A percentile compares a stretch with the other conserved stretches of the same genome.
phyloP scores from a whole-genome alignment of 2,888 invertebrate genomes.

The Sminthurinus aureus region DNA sequence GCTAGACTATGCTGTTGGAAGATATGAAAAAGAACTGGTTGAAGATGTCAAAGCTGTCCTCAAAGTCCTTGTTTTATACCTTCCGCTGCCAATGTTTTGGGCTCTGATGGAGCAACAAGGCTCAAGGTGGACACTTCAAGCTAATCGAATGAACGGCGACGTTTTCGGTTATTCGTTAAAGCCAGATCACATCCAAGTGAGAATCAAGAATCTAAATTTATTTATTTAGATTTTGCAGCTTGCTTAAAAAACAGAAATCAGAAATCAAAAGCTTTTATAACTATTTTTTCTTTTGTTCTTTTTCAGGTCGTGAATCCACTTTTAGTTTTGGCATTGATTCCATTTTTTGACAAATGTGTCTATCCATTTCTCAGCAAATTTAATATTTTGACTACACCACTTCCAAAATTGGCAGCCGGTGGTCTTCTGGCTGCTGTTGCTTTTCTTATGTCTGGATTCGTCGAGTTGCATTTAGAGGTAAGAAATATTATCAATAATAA shows the following conservation, averaged over 20 bases:
- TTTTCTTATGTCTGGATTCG: slow-evolving; percentile 66
- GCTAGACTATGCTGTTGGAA: slow-evolving; percentile 75
- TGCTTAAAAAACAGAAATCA: neutral
- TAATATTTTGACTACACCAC: slow-evolving; percentile 62
- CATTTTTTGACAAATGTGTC: slow-evolving; percentile 64
- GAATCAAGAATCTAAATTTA: neutral
- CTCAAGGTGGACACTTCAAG: slow-evolving; percentile 65
- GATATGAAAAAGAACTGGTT: slow-evolving; percentile 72
- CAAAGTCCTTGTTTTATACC: slow-evolving; percentile 73
- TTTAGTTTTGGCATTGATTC: slow-evolving; percentile 64
- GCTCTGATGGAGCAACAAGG: slow-evolving; percentile 73
- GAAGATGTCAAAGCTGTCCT: slow-evolving; percentile 75
- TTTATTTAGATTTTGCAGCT: neutral
- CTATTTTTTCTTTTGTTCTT: neutral
- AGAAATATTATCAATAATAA: neutral
- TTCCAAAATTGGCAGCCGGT: slow-evolving; percentile 66
- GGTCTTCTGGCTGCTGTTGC: slow-evolving; percentile 65
- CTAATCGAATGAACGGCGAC: slow-evolving; percentile 62
- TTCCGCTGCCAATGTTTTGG: slow-evolving; percentile 84
- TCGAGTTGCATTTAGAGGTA: slow-evolving; percentile 64
- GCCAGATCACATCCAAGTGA: slow-evolving; percentile 67
- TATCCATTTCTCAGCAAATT: slow-evolving; percentile 63
- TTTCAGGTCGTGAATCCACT: slow-evolving; percentile 63
- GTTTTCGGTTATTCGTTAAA: slow-evolving; percentile 61
- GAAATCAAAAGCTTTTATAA: neutral